These are phyloP conservation scores for Copidosoma floridanum DNA, from an alignment of 1,140 invertebrate species.

Conservation along the genomic window DNA sequence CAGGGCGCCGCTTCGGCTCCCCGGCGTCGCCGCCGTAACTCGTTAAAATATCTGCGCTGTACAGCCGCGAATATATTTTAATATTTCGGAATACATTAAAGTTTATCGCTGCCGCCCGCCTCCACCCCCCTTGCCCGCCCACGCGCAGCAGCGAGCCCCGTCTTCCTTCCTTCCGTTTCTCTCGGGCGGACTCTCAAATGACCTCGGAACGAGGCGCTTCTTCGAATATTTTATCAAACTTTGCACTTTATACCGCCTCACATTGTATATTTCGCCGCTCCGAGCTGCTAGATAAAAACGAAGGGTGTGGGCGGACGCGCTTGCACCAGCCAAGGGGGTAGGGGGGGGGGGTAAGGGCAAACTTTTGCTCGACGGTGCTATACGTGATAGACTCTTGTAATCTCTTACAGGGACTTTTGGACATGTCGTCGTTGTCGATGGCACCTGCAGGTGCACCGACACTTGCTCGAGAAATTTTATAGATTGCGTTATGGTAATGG, in stretches of 20 bases:
- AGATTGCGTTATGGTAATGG: constrained; percentile 8
- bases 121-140: constrained; percentile 3
- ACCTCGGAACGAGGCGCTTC: constrained; percentile 29
- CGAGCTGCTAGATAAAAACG: constrained; percentile 9
- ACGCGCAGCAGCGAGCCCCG: background rate
- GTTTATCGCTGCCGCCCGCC: constrained; percentile 47
- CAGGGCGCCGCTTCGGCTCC: constrained; percentile 10
- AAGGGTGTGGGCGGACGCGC: background rate
- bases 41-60: constrained; percentile 51
- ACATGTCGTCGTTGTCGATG: constrained; percentile 9
- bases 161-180: constrained; percentile 14
- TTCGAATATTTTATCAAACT: constrained; percentile 35
- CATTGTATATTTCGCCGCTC: constrained; percentile 30
- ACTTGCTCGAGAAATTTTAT: background rate
- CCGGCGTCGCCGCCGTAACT: constrained; percentile 42
- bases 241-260: constrained; percentile 35
- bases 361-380: no score
- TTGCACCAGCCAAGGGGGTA: background rate
- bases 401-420: constrained; percentile 22
- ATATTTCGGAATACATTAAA: constrained; percentile 57
- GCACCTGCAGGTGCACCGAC: constrained; percentile 12
- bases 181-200: constrained; percentile 27
- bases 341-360: background rate
- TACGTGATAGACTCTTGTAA: background rate
- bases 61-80: constrained; percentile 54